A percentile compares a stretch with the other conserved stretches of the same genome.
Conservation (phyloP, 2,888 invertebrate genomes). For the Hybos culiciformis region DNA sequence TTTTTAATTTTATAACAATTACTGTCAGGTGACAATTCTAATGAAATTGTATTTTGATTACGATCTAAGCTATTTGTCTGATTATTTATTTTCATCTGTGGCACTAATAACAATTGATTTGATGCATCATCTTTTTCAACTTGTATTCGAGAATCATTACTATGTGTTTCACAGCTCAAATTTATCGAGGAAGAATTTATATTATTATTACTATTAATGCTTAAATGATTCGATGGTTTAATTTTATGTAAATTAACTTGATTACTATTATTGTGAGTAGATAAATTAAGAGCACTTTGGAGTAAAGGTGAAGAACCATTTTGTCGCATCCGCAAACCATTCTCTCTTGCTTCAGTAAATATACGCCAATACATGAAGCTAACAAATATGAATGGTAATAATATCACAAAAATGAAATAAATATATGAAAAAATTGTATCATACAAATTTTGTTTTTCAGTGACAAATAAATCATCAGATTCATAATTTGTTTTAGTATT, state of each 20-base stretch:
- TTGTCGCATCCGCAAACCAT: constrained; percentile 35
- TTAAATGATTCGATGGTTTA: background rate
- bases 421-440: constrained; percentile 29
- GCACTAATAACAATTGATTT: constrained; percentile 23
- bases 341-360: constrained; percentile 34
- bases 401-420: constrained; percentile 33
- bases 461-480: background rate
- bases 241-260: background rate
- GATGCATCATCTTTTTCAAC: constrained; percentile 25
- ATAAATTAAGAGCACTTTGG: constrained; percentile 34
- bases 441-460: constrained; percentile 8
- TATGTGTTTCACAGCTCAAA: constrained; percentile 25
- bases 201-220: constrained; percentile 5
- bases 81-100: constrained; percentile 15
- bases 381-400: constrained; percentile 34
- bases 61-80: constrained; percentile 9
- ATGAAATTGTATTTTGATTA: constrained; percentile 28
- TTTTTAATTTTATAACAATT: no score
- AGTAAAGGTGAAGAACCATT: constrained; percentile 35
- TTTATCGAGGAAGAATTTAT: constrained; percentile 28
- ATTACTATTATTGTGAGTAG: constrained; percentile 16
- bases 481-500: background rate
- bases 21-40: constrained; percentile 32
- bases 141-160: constrained; percentile 32
- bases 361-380: constrained; percentile 37